phyloP scores from a whole-genome alignment of 2,113 vertebrate genomes.

The Rhineura floridana region DNA sequence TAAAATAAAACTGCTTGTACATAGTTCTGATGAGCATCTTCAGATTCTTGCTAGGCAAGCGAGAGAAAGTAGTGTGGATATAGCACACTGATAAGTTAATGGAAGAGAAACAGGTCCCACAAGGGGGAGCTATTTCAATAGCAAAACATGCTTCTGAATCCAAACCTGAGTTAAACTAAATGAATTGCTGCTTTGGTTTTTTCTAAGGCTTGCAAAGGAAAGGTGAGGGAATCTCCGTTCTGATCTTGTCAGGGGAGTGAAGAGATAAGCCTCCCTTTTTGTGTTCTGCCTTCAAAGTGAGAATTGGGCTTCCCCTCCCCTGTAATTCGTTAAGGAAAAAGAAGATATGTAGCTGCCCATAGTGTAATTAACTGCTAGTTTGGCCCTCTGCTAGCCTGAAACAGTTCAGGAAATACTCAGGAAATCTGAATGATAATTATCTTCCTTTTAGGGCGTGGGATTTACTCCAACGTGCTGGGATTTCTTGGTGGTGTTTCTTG shows the following conservation, averaged over 20 bases:
- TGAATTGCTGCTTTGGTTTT: not conserved
- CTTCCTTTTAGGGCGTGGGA: constrained; percentile 83
- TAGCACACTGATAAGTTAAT: not conserved
- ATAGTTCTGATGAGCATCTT: not conserved
- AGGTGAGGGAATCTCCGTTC: too few species aligned
- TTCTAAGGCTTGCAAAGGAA: too few species aligned
- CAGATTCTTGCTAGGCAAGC: not conserved
- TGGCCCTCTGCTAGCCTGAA: not conserved
- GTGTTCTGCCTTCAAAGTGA: too few species aligned
- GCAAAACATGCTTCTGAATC: not conserved
- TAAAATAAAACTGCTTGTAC: too few species aligned
- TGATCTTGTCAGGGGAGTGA: too few species aligned
- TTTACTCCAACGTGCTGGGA: constrained; percentile 97
- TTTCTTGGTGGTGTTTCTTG: constrained; percentile 98
- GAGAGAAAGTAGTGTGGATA: not conserved
- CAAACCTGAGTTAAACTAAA: not conserved
- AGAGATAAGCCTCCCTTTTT: too few species aligned
- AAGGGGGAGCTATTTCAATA: not conserved
- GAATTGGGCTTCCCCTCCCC: too few species aligned
- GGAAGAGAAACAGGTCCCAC: not conserved
- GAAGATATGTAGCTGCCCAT: not conserved
- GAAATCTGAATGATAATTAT: not conserved
- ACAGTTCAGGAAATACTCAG: not conserved
- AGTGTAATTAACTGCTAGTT: not conserved
- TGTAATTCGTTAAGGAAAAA: not conserved